Evolutionary conservation across 64 coral and sea anemone species (phyloP), one percentile per base, ranked within the genome.

Genomic region (Porites lutea): DNA sequence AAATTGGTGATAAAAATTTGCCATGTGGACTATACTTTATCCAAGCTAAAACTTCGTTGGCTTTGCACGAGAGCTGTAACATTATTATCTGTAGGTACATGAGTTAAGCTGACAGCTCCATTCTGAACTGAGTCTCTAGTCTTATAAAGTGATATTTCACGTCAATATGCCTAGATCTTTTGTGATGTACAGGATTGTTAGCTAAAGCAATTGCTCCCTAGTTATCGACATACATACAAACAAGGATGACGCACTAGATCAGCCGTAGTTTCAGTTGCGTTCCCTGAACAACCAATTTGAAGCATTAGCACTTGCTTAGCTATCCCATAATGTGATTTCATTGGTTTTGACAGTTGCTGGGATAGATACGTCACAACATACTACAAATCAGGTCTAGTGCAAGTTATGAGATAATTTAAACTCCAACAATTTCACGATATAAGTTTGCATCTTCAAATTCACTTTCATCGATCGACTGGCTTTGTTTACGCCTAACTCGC

Each of bases 371-470:
- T 92, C 48, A 85, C 79, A 83, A 92, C 18, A 72, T 85, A 92
- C 74, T 78, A 83, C 8, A 92, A 65, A 7, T 92, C 89, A 55
- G 75, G 77, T 91, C 89, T 91, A 37, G 27, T 92, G 23, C 80
- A 70, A 5, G 79, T 83, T 77, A 83, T 91, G 4, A 83, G 54
- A 48, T 90, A 90, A 55, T 80, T 90, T 23, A 90, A 69, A 49
- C 76, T 45, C 74, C 88, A 44, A 80, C 5, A 48, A 80, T 81
- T 50, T 77, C 88, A 16, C 77, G 62, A 20, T 90, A 90, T 55
- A 63, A 19, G 14, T 47, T 86, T 9, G 82, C 63, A 67, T 89
- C 64, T 78, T 19, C 15, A 43, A 53, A n/a, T 61, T 89, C 88
- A 89, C 12, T 58, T 46, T 61, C 23, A 67, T 18, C 19, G 64